These are phyloP conservation scores for Zaprionus capensis DNA, from an alignment of 1,140 invertebrate genomes.

Conservation along the genomic window DNA sequence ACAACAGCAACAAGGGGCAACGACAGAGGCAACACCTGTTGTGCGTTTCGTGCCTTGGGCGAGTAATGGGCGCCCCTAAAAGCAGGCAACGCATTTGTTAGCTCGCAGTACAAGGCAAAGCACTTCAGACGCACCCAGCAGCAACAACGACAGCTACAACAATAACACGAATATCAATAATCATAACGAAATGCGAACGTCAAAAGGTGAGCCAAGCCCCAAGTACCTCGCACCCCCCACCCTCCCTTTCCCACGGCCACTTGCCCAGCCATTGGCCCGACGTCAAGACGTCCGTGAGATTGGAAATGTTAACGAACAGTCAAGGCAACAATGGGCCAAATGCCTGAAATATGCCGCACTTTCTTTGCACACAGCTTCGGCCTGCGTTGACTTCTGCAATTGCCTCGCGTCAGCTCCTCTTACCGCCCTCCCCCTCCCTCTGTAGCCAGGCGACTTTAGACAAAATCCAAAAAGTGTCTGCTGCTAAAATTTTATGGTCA, in stretches of 20 bases:
- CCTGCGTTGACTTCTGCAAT: background rate
- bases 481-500: constrained; percentile 76
- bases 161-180: constrained; percentile 64
- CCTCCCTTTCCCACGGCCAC: background rate
- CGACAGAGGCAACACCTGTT: constrained; percentile 1
- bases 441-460: constrained; percentile 6
- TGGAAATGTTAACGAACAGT: constrained; percentile 14
- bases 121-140: constrained; percentile 36
- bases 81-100: constrained; percentile 21
- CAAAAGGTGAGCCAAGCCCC: constrained; percentile 18
- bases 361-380: too few relatives aligned
- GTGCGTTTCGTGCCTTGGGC: background rate
- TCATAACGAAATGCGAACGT: constrained; percentile 69
- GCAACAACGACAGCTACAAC: constrained; percentile 26
- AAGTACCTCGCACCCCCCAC: background rate
- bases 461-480: constrained; percentile 44
- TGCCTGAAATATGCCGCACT: background rate
- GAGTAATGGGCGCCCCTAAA: constrained; percentile 30
- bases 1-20: constrained; percentile 44
- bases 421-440: background rate
- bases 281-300: constrained; percentile 19
- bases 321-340: background rate
- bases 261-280: background rate
- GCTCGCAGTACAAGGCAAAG: constrained; percentile 23
- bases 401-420: background rate